Evolutionary conservation across 1,140 invertebrate genomes (phyloP).

Genomic region (Colletes latitarsis): DNA sequence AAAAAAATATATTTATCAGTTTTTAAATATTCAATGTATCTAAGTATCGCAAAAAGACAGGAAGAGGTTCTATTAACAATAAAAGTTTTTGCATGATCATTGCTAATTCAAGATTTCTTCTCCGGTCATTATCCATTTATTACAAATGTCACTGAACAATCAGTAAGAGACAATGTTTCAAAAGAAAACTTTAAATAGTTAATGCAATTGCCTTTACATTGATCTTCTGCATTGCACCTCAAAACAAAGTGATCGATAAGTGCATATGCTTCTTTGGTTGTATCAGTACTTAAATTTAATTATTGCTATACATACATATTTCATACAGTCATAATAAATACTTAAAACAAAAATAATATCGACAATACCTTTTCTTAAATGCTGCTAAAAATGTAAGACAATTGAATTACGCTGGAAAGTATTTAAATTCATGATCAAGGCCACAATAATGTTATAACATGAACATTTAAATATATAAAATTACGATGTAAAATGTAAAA

Average conservation of each 20-base stretch:
- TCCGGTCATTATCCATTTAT: slow-evolving; percentile 22
- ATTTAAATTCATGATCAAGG: slow-evolving; percentile 54
- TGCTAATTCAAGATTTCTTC: slow-evolving; percentile 15
- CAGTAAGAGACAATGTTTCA: slow-evolving; percentile 10
- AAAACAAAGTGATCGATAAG: slow-evolving; percentile 50
- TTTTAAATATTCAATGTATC: slow-evolving; percentile 51
- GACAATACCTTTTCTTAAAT: slow-evolving; percentile 47
- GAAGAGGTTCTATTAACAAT: slow-evolving; percentile 48
- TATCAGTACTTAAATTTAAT: slow-evolving; percentile 69
- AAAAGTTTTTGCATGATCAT: slow-evolving; percentile 41
- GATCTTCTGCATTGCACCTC: slow-evolving; percentile 34
- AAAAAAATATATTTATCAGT: slow-evolving; percentile 74
- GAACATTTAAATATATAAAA: slow-evolving; percentile 36
- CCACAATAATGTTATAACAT: slow-evolving; percentile 43
- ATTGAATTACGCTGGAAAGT: slow-evolving; percentile 35
- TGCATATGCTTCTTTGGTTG: slow-evolving; percentile 72
- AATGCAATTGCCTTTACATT: slow-evolving; percentile 36
- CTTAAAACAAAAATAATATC: slow-evolving; percentile 49
- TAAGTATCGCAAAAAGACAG: slow-evolving; percentile 60
- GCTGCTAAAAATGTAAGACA: slow-evolving; percentile 29
- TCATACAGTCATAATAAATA: slow-evolving; percentile 62
- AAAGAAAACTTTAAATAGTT: slow-evolving; percentile 41
- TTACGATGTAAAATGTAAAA: slow-evolving; percentile 39
- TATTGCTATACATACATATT: slow-evolving; percentile 60
- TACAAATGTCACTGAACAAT: slow-evolving; percentile 41